These are phyloP conservation scores for Drosophila insularis DNA, from an alignment of 1,140 invertebrate genomes.

Conservation along the genomic window DNA sequence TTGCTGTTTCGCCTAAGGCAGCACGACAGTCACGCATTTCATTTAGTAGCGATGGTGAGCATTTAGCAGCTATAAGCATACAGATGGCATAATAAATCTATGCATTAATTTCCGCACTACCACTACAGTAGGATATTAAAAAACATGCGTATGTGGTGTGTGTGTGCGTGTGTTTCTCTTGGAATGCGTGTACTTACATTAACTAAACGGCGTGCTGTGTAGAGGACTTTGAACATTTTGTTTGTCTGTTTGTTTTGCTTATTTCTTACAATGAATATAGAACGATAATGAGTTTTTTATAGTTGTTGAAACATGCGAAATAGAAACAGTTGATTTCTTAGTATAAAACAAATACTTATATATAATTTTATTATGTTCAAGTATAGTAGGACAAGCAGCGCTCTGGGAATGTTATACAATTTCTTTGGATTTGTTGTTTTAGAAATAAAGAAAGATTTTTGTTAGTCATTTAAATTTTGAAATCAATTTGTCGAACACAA, in stretches of 20 bases:
- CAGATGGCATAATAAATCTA: slow-evolving; percentile 61
- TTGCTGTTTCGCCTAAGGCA: slow-evolving; percentile 88
- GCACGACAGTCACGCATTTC: slow-evolving; percentile 90
- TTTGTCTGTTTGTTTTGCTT: slow-evolving; percentile 2
- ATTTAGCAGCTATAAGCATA: slow-evolving; percentile 88
- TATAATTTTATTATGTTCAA: slow-evolving; percentile 2
- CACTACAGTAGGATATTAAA: slow-evolving; percentile 31
- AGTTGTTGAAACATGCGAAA: slow-evolving; percentile 27
- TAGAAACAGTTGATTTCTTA: background rate
- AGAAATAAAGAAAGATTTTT: background rate
- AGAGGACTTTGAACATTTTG: slow-evolving; percentile 31
- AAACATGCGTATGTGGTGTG: background rate
- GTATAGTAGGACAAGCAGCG: slow-evolving; percentile 52
- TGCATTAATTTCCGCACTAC: slow-evolving; percentile 37
- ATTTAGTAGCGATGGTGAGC: slow-evolving; percentile 90
- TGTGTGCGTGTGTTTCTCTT: background rate
- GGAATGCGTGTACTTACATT: slow-evolving; percentile 5
- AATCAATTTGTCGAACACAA: slow-evolving; percentile 52
- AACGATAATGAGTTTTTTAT: slow-evolving; percentile 9
- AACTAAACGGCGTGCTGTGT: slow-evolving; percentile 8
- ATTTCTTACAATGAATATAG: slow-evolving; percentile 9
- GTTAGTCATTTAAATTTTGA: slow-evolving; percentile 57
- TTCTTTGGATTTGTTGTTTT: slow-evolving; percentile 49
- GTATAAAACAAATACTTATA: slow-evolving; percentile 2
- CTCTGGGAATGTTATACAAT: slow-evolving; percentile 68